Percentiles rank a stretch among this genome's conserved stretches.
Evolutionary conservation across 2,113 vertebrate species (phyloP).

Genomic region (human (Homo sapiens)): GRCh38 chr14:40845001-40845500

Average conservation of each 20-base stretch:
- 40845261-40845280: background rate
- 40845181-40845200: background rate
- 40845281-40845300: background rate
- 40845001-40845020: background rate
- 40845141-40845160: background rate
- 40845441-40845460: background rate
- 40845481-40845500: background rate
- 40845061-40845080: background rate
- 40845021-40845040: background rate
- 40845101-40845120: background rate
- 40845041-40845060: background rate
- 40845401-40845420: background rate
- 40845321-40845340: background rate
- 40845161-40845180: background rate
- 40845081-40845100: background rate
- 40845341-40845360: background rate
- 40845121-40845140: background rate
- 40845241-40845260: background rate
- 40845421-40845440: background rate
- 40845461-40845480: background rate
- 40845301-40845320: background rate
- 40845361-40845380: background rate
- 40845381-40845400: background rate
- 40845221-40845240: background rate
- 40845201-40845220: background rate